Base-by-base conservation (phyloP, 2,888 invertebrate species). In the Acanthosepion pharaonis region DNA sequence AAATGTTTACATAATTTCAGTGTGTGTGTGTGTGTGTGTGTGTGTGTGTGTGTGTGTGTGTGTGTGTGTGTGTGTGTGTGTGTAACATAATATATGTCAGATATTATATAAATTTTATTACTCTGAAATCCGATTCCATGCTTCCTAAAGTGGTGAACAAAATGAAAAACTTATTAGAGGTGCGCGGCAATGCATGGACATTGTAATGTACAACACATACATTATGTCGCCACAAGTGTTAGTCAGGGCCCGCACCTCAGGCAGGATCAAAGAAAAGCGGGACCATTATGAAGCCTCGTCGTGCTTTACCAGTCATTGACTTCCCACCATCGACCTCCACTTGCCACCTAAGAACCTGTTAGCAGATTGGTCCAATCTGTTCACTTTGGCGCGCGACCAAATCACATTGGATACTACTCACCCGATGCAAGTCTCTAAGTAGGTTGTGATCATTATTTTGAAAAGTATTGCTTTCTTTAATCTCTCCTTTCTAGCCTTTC, bases 271-370 rank as follows among this genome's bases (percentile, higher is more conserved):
- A 78, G n/a, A 78, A 78, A 9, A 78, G 9, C 78, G n/a, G 33
- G 78, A n/a, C 78, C 78, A 78, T 78, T 78, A 78, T 23, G 78
- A 78, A 78, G 78, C 78, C 78, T 78, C n/a, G n/a, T 8, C 33
- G n/a, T 78, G 78, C n/a, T 78, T 78, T 78, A 8, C 78, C 78
- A n/a, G 78, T 33, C 78, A 78, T 78, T 78, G 33, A 78, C 78
- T 78, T 78, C n/a, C 78, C 78, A 78, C 78, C 78, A n/a, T 78
- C 78, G 78, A 78, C 78, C 33, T 78, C 78, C n/a, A 78, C 78
- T 78, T 78, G n/a, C 78, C 78, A 11, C 78, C 78, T 78, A 78
- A 78, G n/a, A 78, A 78, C 78, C 78, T 78, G 78, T 78, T n/a
- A 78, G n/a, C 78, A n/a, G 78, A 78, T 78, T 78, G 78, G 78